Conservation (phyloP, 2,113 vertebrate species). For the Thunnus maccoyii region DNA sequence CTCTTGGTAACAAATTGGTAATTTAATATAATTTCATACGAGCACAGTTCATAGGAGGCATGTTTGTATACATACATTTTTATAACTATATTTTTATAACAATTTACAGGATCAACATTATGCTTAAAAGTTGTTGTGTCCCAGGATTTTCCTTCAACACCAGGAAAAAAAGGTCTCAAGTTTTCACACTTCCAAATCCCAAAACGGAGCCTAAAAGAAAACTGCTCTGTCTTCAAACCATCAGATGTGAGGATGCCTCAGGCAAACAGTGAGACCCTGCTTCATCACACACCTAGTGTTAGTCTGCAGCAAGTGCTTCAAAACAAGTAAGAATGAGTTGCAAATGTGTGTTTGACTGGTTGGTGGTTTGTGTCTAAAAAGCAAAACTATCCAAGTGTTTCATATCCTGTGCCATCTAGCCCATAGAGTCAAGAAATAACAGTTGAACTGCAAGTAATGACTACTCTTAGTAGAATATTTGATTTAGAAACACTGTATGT, state of each 20-base stretch:
- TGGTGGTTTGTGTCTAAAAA: background rate
- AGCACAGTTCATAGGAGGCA: background rate
- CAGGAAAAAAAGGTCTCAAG: background rate
- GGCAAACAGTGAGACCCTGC: constrained; percentile 18
- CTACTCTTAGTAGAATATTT: background rate
- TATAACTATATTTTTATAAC: background rate
- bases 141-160: background rate
- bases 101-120: constrained; percentile 5
- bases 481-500: background rate
- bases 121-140: background rate
- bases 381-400: background rate
- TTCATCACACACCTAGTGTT: constrained; percentile 15
- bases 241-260: constrained; percentile 31
- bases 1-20: background rate
- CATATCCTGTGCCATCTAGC: background rate
- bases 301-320: constrained; percentile 7
- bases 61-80: background rate
- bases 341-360: constrained; percentile 6
- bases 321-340: constrained; percentile 13
- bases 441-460: background rate
- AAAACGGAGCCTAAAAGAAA: constrained; percentile 17
- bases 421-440: background rate
- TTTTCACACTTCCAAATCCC: constrained; percentile 20
- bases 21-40: too few relatives aligned
- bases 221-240: constrained; percentile 19